Evolutionary conservation across 2,113 vertebrate species (phyloP).

Genomic region (Emberiza fucata): DNA sequence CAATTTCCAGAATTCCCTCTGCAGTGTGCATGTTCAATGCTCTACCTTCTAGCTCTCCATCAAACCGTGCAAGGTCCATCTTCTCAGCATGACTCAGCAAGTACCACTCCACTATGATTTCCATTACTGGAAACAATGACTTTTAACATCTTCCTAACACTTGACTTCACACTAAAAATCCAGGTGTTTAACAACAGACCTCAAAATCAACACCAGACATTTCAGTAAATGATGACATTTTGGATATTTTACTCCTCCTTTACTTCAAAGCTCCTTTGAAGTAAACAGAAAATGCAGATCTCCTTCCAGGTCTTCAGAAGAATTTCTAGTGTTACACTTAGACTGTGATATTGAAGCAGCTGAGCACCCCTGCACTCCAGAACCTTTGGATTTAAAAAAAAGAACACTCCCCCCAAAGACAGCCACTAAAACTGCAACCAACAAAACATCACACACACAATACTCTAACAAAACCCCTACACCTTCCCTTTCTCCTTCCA

Average conservation of each 20-base stretch:
- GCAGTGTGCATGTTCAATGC: not conserved
- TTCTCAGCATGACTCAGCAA: not conserved
- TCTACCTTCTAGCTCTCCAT: not conserved
- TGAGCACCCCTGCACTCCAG: not conserved
- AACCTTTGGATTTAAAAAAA: not conserved
- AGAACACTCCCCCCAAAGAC: rapidly evolving
- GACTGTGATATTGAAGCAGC: not conserved
- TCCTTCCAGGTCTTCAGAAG: not conserved
- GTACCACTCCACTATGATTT: not conserved
- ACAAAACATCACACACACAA: not conserved
- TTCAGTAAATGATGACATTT: not conserved
- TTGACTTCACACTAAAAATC: not conserved
- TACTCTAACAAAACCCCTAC: not conserved
- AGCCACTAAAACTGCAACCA: not conserved
- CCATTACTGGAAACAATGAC: not conserved
- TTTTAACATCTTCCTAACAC: not conserved
- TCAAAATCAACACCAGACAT: not conserved
- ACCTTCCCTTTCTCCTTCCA: not conserved
- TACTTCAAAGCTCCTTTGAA: not conserved
- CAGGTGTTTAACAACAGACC: not conserved
- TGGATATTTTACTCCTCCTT: not conserved
- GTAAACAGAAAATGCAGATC: not conserved
- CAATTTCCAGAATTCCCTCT: not conserved
- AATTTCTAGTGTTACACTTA: not conserved
- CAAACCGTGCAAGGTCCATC: not conserved